A percentile compares a stretch with the other conserved stretches of the same genome.
Evolutionary conservation across 2,113 vertebrate species (phyloP).

Genomic region (Pristiophorus japonicus): DNA sequence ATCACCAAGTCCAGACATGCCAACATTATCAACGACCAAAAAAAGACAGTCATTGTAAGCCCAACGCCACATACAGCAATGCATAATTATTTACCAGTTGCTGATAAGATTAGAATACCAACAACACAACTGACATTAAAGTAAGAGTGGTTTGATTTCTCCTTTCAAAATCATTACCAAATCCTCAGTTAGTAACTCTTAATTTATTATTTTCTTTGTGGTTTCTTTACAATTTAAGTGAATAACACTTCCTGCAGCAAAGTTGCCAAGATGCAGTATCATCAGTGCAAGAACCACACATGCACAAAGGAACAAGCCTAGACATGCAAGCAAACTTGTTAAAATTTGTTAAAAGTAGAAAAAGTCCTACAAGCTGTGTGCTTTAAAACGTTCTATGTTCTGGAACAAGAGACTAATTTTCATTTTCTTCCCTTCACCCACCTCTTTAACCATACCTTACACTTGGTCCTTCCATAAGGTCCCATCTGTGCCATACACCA

Average conservation of each 20-base stretch:
- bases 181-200: no score
- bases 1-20: conserved; percentile 35
- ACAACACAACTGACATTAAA: neutral
- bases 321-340: conserved; percentile 33
- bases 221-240: neutral
- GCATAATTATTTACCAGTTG: neutral
- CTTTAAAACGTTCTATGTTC: neutral
- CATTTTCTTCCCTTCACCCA: neutral
- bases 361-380: neutral
- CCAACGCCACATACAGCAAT: neutral
- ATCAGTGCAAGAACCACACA: conserved; percentile 39
- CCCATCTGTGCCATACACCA: neutral
- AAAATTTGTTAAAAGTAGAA: neutral
- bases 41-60: neutral
- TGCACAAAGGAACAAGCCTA: conserved; percentile 39
- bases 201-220: neutral
- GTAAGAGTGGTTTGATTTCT: neutral
- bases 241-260: conserved; percentile 22
- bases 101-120: conserved; percentile 11
- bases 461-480: neutral
- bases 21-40: conserved; percentile 7
- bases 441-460: neutral
- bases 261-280: conserved; percentile 31
- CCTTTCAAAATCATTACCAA: conserved; percentile 19
- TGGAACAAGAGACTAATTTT: neutral